Base-by-base conservation (phyloP, 1,140 invertebrate genomes). In the Tribolium madens region DNA sequence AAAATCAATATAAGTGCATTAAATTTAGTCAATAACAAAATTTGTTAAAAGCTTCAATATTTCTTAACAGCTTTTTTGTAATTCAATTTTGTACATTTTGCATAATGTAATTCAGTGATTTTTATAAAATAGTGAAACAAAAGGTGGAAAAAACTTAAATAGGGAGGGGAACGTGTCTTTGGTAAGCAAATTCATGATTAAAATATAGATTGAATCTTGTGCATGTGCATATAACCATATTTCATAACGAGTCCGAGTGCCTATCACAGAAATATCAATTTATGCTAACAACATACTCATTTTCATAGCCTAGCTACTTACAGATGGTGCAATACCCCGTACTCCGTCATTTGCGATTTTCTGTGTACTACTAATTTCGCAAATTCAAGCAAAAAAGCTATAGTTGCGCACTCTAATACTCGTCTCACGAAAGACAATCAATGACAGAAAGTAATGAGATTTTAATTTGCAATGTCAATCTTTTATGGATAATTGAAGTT, bases 211-310 rank as follows among this genome's bases (percentile, higher is more conserved):
- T 68, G 52, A 64, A 64, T 64, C 71, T 73, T 47, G 72, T 78
- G 73, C 73, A 78, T 76, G 48, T 71, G 73, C 31, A 78, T 73
- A 71, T 42, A 42, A 31, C 18, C 33, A 42, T 14, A 73, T 78
- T 78, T 78, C 77, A 75, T 69, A 78, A 78, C 72, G 13, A 42
- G 72, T 48, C 42, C 60, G 71, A 75, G 73, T 76, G 77, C 75
- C 75, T 77, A 80, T 80, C 76, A 80, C 60, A 78, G 75, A 78
- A 80, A 80, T 80, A 80, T 80, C 75, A 80, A 80, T 80, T 80
- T 80, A 79, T 80, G 79, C 77, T 78, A 80, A 78, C 73, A 75
- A 78, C 74, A 78, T 60, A 77, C 75, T 80, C 60, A 80, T 80
- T 80, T 79, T 77, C 79, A 80, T 80, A 78, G 79, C 53, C 75